Evolutionary conservation across 1,140 invertebrate genomes (phyloP).

Genomic region (Heliothis virescens): DNA sequence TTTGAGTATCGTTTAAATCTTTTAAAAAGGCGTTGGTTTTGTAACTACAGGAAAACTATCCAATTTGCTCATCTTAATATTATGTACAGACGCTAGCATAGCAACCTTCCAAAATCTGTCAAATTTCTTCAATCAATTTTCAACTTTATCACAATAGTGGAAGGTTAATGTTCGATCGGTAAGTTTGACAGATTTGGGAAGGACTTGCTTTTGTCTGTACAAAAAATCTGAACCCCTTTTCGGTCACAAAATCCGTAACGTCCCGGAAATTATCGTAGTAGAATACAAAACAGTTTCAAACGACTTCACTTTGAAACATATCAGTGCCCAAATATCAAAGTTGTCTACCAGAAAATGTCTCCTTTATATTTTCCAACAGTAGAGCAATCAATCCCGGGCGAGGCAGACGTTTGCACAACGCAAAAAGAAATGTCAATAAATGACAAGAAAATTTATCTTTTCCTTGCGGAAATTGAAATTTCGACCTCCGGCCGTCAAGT

Average conservation of each 20-base stretch:
- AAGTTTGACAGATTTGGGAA: too few species aligned
- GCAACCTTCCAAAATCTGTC: too few species aligned
- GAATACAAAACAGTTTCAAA: not conserved
- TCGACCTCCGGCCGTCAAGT: conserved; percentile 55
- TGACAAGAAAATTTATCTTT: conserved; percentile 72
- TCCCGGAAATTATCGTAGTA: not conserved
- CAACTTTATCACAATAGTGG: too few species aligned
- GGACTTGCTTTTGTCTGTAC: too few species aligned
- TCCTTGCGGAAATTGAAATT: conserved; percentile 75
- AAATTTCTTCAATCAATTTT: too few species aligned
- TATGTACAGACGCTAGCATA: too few species aligned
- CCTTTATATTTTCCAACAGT: conserved; percentile 37
- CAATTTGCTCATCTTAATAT: too few species aligned
- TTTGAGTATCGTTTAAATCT: not conserved
- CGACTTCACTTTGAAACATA: conserved; percentile 9
- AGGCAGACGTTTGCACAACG: conserved; percentile 49
- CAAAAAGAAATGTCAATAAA: conserved; percentile 68
- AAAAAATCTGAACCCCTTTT: too few species aligned
- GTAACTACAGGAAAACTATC: too few species aligned
- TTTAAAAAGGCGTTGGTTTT: not conserved
- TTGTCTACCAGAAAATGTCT: conserved; percentile 15
- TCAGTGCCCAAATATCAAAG: conserved; percentile 10
- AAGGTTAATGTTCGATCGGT: too few species aligned
- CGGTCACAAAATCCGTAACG: not conserved
- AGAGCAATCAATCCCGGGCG: conserved; percentile 66